Percentiles rank a stretch among this genome's conserved stretches.
Conservation (phyloP, 2,113 vertebrate genomes). For the Nyctibius bracteatus region DNA sequence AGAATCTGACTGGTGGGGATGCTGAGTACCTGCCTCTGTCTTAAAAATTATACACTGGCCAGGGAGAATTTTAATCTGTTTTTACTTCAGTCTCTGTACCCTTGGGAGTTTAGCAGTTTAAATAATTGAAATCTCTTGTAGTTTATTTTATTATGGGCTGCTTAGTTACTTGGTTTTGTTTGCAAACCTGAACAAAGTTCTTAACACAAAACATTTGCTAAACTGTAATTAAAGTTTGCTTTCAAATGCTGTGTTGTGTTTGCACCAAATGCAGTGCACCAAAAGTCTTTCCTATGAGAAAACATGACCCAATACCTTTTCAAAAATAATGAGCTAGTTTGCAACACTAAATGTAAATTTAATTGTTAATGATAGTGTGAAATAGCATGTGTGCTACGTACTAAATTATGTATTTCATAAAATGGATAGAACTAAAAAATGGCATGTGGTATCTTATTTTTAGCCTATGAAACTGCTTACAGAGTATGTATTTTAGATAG, state of each 20-base stretch:
- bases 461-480: not conserved
- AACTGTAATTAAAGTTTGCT: not conserved
- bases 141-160: not conserved
- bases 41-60: not conserved
- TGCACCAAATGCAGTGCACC: fast-evolving
- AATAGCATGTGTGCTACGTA: not conserved
- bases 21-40: not conserved
- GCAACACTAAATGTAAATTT: not conserved
- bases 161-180: not conserved
- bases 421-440: not conserved
- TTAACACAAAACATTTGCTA: not conserved
- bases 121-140: not conserved
- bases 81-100: not conserved
- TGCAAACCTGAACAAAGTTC: not conserved
- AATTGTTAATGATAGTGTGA: not conserved
- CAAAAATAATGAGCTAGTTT: not conserved
- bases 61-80: not conserved
- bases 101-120: not conserved
- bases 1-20: not conserved
- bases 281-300: not conserved
- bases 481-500: not conserved
- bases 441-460: not conserved
- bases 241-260: not conserved
- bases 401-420: not conserved
- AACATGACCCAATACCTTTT: not conserved